Evolutionary conservation across 2,888 invertebrate genomes (phyloP).

Genomic region (Agrotis puta): DNA sequence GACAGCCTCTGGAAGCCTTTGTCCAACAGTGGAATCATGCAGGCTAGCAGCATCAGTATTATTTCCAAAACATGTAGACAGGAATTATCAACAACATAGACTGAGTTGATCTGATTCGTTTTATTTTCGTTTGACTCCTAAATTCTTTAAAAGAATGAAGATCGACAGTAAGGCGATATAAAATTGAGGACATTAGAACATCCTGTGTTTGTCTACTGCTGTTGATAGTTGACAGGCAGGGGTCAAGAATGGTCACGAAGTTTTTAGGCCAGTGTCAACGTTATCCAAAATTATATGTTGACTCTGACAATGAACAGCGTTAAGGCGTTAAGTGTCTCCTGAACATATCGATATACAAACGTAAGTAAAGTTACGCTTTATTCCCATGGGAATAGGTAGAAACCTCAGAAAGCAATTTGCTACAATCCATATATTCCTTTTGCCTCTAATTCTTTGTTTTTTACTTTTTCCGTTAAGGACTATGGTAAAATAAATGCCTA

Average conservation of each 20-base stretch:
- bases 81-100: background rate
- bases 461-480: no score
- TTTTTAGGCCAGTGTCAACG: constrained; percentile 7
- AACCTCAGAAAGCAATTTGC: no score
- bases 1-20: no score
- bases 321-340: no score
- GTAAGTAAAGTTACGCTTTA: no score
- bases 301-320: constrained; percentile 11
- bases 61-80: constrained; percentile 15
- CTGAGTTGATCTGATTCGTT: background rate
- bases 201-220: constrained; percentile 20
- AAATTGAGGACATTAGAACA: constrained; percentile 22
- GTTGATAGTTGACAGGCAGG: constrained; percentile 12
- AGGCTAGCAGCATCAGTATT: no score
- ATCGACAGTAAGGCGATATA: constrained; percentile 7
- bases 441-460: no score
- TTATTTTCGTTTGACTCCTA: background rate
- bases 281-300: constrained; percentile 33
- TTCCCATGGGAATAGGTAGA: no score
- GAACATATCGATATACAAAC: no score
- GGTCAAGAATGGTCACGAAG: constrained; percentile 21
- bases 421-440: no score
- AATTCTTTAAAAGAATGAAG: constrained; percentile 5
- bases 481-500: no score
- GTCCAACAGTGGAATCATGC: no score